Evolutionary conservation across 2,797 vertebrate genomes (phyloP).

Genomic region (Rhynchonycteris naso): DNA sequence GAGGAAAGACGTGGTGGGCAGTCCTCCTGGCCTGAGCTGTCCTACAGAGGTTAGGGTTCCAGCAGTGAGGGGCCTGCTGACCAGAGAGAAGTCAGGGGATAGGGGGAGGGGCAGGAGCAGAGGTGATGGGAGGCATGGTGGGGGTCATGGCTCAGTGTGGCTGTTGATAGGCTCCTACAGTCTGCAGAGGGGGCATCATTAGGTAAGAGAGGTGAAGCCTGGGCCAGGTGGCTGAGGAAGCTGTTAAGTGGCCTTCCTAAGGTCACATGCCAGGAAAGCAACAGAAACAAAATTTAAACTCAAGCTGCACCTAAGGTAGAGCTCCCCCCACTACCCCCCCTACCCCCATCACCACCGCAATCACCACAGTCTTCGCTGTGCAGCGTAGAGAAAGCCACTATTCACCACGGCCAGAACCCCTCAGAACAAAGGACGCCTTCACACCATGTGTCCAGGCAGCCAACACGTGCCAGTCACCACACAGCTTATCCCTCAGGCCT

Average conservation of each 20-base stretch:
- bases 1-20: background rate
- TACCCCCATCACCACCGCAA: no score
- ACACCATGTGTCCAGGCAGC: background rate
- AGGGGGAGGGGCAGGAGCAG: background rate
- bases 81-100: no score
- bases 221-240: background rate
- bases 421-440: conserved; percentile 63
- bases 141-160: background rate
- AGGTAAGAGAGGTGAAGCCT: background rate
- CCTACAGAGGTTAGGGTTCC: background rate
- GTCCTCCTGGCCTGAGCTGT: accelerated
- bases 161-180: background rate
- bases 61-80: no score
- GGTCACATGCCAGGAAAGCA: accelerated
- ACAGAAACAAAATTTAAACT: no score
- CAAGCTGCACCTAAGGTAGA: accelerated
- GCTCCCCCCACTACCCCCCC: no score
- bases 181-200: no score
- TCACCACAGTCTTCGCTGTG: no score
- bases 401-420: background rate
- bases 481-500: background rate
- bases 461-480: conserved; percentile 65
- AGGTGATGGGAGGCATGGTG: no score
- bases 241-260: background rate
- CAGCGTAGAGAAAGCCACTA: conserved; percentile 26